Evolutionary conservation across 2,888 invertebrate genomes (phyloP).

Genomic region (Noctua janthe): DNA sequence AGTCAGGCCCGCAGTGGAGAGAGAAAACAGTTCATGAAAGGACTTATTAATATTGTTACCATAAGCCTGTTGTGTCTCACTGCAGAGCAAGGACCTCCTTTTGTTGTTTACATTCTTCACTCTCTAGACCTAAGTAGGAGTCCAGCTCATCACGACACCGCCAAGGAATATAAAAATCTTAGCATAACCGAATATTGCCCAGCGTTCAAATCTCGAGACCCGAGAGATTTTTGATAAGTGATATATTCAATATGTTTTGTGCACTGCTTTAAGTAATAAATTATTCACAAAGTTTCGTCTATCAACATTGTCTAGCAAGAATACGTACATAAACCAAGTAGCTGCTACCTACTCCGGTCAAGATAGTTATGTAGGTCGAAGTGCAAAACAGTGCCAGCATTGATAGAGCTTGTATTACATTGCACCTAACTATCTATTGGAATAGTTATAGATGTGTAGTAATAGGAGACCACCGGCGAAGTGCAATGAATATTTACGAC

Average conservation of each 20-base stretch:
- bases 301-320: background rate
- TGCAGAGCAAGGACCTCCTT: background rate
- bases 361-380: constrained; percentile 28
- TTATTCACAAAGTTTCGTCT: background rate
- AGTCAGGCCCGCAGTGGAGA: too few species aligned
- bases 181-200: background rate
- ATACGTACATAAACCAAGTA: background rate
- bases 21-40: background rate
- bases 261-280: background rate
- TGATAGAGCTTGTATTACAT: constrained; percentile 48
- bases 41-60: background rate
- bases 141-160: background rate
- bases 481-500: constrained; percentile 45
- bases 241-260: background rate
- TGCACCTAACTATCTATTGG: background rate
- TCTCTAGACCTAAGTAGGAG: background rate
- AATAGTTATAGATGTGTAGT: constrained; percentile 8
- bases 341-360: background rate
- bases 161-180: background rate
- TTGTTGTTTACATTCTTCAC: background rate
- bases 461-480: constrained; percentile 43
- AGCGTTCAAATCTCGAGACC: too few species aligned
- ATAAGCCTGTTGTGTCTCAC: background rate
- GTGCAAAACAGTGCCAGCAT: constrained; percentile 54
- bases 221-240: too few species aligned